phyloP scores from a whole-genome alignment of 2,888 invertebrate species.

The Cosmopolites sordidus region DNA sequence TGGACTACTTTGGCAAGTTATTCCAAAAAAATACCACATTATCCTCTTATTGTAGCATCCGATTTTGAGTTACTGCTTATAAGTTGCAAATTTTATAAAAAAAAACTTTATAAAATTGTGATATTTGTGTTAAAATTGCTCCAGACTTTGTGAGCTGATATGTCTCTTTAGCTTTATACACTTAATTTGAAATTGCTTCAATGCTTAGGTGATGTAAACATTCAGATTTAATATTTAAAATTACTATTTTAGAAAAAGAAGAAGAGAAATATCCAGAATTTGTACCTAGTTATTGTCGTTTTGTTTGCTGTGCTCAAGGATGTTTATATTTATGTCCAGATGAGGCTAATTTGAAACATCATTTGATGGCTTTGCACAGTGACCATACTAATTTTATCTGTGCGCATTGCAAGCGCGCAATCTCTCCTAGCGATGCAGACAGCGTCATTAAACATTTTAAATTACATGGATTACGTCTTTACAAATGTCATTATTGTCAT shows the following conservation, averaged over 20 bases:
- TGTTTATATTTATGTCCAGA: slow-evolving; percentile 70
- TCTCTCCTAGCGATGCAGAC: slow-evolving; percentile 46
- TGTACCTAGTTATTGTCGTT: slow-evolving; percentile 47
- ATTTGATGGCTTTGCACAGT: slow-evolving; percentile 68
- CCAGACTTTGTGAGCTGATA: too few species aligned
- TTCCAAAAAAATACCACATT: too few species aligned
- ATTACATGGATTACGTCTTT: slow-evolving; percentile 69
- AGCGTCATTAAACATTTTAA: slow-evolving; percentile 64
- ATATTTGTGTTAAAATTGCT: too few species aligned
- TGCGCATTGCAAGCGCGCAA: slow-evolving; percentile 64
- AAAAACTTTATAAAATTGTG: too few species aligned
- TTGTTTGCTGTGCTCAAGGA: slow-evolving; percentile 65
- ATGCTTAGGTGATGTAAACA: too few species aligned
- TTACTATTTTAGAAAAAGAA: slow-evolving; percentile 27
- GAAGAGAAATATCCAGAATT: slow-evolving; percentile 33
- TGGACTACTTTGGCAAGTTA: too few species aligned
- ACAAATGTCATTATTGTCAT: slow-evolving; percentile 66
- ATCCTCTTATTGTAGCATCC: too few species aligned
- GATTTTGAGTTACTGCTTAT: too few species aligned
- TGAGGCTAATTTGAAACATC: slow-evolving; percentile 66
- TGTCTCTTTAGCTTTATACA: too few species aligned
- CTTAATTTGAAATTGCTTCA: background rate
- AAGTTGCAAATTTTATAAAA: too few species aligned
- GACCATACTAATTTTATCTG: slow-evolving; percentile 55
- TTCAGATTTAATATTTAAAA: too few species aligned